Conservation (phyloP, 2,797 vertebrate genomes). For the Sebastolobus altivelis region DNA sequence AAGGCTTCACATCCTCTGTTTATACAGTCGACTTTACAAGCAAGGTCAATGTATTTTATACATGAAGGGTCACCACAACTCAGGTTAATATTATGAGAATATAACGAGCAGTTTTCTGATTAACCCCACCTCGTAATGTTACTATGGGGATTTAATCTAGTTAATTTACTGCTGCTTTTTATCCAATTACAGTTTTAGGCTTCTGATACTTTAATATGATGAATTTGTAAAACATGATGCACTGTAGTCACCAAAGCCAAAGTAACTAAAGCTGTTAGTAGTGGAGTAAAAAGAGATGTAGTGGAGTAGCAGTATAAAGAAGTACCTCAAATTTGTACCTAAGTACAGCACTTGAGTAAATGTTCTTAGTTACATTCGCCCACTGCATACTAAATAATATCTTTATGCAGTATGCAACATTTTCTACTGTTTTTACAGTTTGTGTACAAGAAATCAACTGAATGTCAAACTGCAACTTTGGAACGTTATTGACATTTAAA, state of each 20-base stretch:
- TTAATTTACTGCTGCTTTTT: constrained; percentile 11
- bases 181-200: background rate
- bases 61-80: background rate
- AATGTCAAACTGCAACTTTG: background rate
- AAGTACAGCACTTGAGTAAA: too few relatives aligned
- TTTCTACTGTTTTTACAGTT: too few relatives aligned
- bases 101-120: background rate
- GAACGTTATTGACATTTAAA: background rate
- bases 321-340: too few relatives aligned
- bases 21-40: constrained; percentile 18
- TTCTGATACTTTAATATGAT: background rate
- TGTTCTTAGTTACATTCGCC: too few relatives aligned
- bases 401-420: background rate
- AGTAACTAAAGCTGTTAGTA: too few relatives aligned
- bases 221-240: too few relatives aligned
- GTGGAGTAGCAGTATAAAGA: too few relatives aligned
- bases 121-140: background rate
- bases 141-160: background rate
- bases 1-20: constrained; percentile 18
- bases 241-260: too few relatives aligned
- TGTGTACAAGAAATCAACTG: too few relatives aligned
- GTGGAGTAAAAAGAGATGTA: too few relatives aligned
- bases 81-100: background rate
- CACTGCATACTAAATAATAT: background rate
- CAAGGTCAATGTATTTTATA: constrained; percentile 15